Evolutionary conservation across 64 coral and sea anemone genomes (phyloP).

Genomic region (Actinia tenebrosa): DNA sequence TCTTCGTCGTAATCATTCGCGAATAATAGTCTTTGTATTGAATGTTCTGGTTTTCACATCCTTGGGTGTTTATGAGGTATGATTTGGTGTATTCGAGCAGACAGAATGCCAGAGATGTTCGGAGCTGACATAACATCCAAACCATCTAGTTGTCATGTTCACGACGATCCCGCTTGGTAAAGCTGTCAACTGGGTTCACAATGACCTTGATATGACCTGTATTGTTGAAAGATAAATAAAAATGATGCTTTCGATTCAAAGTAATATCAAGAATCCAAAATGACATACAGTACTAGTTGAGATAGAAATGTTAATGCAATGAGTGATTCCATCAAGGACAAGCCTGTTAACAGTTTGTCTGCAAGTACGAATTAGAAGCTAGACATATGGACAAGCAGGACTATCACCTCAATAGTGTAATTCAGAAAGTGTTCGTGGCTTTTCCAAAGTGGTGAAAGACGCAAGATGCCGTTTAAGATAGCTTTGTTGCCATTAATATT

Average conservation of each 20-base stretch:
- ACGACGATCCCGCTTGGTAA: background rate
- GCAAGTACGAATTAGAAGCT: too few relatives aligned
- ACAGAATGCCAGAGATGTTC: background rate
- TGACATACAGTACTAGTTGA: background rate
- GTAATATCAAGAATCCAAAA: background rate
- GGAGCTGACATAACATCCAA: background rate
- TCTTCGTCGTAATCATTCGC: background rate
- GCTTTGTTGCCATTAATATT: too few relatives aligned
- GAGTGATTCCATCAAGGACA: too few relatives aligned
- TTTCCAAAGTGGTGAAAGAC: too few relatives aligned
- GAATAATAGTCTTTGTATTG: background rate
- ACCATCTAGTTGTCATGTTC: background rate
- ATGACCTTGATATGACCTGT: background rate
- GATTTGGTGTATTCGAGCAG: background rate
- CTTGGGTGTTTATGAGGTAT: background rate
- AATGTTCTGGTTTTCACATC: background rate
- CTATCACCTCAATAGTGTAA: too few relatives aligned
- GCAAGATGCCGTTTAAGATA: too few relatives aligned
- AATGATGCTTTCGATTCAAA: background rate
- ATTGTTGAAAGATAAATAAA: background rate
- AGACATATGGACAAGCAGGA: too few relatives aligned
- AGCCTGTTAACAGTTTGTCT: too few relatives aligned
- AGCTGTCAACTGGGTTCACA: background rate
- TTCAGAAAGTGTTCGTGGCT: too few relatives aligned
- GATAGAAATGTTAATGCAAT: too few relatives aligned